Evolutionary conservation across 2,888 invertebrate genomes (phyloP).

Genomic region (Heliconius hortense): DNA sequence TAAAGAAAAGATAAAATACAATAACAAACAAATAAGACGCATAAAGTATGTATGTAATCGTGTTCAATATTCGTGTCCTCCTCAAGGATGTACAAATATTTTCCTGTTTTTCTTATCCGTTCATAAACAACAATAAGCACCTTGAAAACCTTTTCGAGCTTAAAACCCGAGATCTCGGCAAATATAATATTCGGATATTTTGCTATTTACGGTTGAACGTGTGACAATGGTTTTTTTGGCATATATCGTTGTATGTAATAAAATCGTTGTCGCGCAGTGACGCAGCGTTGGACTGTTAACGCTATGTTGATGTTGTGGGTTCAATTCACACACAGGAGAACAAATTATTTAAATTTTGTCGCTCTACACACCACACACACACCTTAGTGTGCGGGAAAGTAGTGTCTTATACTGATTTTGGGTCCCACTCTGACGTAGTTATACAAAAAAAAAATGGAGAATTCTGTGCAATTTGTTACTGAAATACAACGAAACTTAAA

Average conservation of each 20-base stretch:
- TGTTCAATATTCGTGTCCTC: not conserved
- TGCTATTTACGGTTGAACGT: not conserved
- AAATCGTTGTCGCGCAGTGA: not conserved
- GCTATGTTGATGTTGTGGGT: no score
- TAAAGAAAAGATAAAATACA: not conserved
- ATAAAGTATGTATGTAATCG: not conserved
- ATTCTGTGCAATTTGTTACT: no score
- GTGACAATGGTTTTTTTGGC: not conserved
- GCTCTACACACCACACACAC: no score
- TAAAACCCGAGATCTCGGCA: not conserved
- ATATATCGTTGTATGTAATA: not conserved
- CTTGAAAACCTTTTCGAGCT: not conserved
- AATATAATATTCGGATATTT: slow-evolving; percentile 2
- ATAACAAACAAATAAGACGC: not conserved
- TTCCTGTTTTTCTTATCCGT: not conserved
- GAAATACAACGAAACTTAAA: not conserved
- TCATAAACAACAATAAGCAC: slow-evolving; percentile 2
- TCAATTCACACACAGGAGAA: no score
- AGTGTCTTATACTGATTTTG: no score
- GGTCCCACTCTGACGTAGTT: no score
- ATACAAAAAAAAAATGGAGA: no score
- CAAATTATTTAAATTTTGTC: no score
- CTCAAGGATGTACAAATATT: not conserved
- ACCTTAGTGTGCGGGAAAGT: no score
- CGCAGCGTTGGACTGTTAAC: no score